Base-by-base conservation (phyloP, 2,113 vertebrate genomes). In the Andinoacara biseriatus region DNA sequence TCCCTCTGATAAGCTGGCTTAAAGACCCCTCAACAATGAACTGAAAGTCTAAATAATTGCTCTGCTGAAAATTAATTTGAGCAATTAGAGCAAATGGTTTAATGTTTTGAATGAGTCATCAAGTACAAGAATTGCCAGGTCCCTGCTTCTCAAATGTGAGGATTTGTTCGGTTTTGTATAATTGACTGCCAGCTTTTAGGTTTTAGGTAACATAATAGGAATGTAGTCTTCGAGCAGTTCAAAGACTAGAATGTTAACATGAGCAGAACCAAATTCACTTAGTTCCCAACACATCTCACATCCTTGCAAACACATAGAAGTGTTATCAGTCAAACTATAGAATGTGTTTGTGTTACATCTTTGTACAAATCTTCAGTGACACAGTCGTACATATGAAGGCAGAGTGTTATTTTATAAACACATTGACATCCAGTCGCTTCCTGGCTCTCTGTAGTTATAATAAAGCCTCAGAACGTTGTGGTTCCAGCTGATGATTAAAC, bases 401-500 rank as follows among this genome's bases (percentile, higher is more conserved):
- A 72, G 52, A 72, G 67, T 72, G 46, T 29, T 72, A 72, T 72
- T 72, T 54, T 72, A 72, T 72, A 54, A 72, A 72, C 35, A 65
- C 10, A 2, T 52, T 20, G 63, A 9, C 61, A 33, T 18, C 43
- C 22, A 38, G 1, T 60, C 46, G 7, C 67, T 72, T 72, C 26
- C 46, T 72, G 67, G 15, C 22, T 63, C 61, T 74, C 38, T 62
- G 5, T 40, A 63, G 35, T 63, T 75, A 26, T 54, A 78, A 84
- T 69, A 78, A 46, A 7, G 6, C 56, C 49, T 82, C 61, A 83
- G 52, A 74, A 86, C 80, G 81, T 80, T 82, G 60, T 11, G 80
- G 85, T 79, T 54, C 10, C 7, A 79, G 72, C 24, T 59, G 38
- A 80, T 91, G 79, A 93, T 93, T 90, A 85, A 91, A 75, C 18